Conservation (phyloP, 2,113 vertebrate genomes). For the Seriola rivoliana region DNA sequence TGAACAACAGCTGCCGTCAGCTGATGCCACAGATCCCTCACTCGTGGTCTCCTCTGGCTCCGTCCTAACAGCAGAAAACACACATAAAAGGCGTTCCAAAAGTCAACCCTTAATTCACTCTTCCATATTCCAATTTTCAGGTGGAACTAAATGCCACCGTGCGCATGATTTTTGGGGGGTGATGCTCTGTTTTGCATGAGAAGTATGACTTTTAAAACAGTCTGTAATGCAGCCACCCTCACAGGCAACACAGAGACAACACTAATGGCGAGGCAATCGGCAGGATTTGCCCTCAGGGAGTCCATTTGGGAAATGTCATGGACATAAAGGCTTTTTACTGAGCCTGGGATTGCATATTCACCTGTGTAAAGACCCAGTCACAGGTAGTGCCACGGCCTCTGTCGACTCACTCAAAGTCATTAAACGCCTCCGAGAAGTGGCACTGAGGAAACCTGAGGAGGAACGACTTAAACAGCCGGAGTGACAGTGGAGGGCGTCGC, state of each 20-base stretch:
- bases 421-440: neutral
- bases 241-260: slow-evolving; percentile 29
- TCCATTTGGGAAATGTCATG: slow-evolving; percentile 49
- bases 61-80: slow-evolving; percentile 9
- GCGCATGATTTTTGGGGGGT: neutral
- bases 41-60: neutral
- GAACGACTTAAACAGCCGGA: neutral
- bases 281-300: slow-evolving; percentile 38
- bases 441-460: neutral
- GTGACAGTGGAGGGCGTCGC: neutral
- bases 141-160: slow-evolving; percentile 33
- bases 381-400: neutral
- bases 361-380: slow-evolving; percentile 27
- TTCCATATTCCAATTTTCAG: neutral
- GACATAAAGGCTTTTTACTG: neutral
- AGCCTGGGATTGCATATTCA: slow-evolving; percentile 27
- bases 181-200: slow-evolving; percentile 24
- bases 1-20: slow-evolving; percentile 5
- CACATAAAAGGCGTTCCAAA: neutral
- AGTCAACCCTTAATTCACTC: slow-evolving; percentile 6
- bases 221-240: slow-evolving; percentile 32
- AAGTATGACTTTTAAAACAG: slow-evolving; percentile 36
- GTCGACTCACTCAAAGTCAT: slow-evolving; percentile 12
- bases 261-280: slow-evolving; percentile 10
- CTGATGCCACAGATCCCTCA: slow-evolving; percentile 4